These are phyloP conservation scores for Liodrosophila aerea DNA, from an alignment of 2,888 invertebrate genomes.

Conservation along the genomic window DNA sequence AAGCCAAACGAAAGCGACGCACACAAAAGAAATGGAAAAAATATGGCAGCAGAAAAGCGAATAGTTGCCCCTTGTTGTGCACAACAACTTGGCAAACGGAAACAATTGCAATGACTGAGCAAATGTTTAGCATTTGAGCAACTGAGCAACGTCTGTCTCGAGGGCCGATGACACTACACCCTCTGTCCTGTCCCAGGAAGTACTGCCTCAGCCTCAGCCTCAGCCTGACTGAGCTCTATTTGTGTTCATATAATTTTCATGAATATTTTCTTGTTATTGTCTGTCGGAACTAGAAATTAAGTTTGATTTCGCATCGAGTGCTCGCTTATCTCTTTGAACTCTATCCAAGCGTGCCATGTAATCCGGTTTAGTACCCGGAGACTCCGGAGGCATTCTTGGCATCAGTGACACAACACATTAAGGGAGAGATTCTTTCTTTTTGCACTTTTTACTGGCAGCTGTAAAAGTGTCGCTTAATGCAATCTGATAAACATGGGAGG, in stretches of 20 bases:
- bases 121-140: slow-evolving; percentile 58
- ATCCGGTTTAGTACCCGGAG: neutral
- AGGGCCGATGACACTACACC: slow-evolving; percentile 28
- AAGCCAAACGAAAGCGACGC: slow-evolving; percentile 71
- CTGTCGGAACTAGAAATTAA: slow-evolving; percentile 59
- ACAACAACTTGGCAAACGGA: slow-evolving; percentile 60
- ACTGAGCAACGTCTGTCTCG: slow-evolving; percentile 55
- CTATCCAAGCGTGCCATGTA: slow-evolving; percentile 4
- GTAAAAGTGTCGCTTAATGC: slow-evolving; percentile 33
- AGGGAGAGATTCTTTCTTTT: slow-evolving; percentile 1
- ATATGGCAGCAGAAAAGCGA: slow-evolving; percentile 48
- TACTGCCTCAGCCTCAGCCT: too few relatives aligned
- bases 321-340: slow-evolving; percentile 30
- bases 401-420: slow-evolving; percentile 10
- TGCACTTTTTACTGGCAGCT: slow-evolving; percentile 12
- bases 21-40: slow-evolving; percentile 41
- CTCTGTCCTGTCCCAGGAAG: neutral
- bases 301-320: slow-evolving; percentile 56
- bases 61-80: slow-evolving; percentile 17
- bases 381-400: slow-evolving; percentile 29
- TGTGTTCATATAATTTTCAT: slow-evolving; percentile 21
- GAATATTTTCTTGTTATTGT: slow-evolving; percentile 40
- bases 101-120: slow-evolving; percentile 76
- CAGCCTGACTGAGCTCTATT: neutral
- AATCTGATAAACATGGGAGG: slow-evolving; percentile 29